These are phyloP conservation scores for Molossus alvarezi DNA, from an alignment of 2,797 vertebrate species.

Conservation along the genomic window DNA sequence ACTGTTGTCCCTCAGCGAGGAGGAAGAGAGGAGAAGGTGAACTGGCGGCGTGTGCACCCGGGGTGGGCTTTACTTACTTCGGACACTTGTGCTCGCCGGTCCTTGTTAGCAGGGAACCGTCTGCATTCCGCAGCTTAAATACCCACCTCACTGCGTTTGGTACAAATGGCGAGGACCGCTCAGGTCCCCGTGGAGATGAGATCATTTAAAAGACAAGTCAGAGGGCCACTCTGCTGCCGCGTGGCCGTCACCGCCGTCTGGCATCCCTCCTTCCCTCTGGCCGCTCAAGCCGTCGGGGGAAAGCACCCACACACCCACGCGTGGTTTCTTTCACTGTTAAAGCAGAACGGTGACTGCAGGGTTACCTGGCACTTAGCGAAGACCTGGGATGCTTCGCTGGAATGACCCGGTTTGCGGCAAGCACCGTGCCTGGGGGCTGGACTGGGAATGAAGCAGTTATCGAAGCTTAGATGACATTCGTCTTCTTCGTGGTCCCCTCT, in stretches of 20 bases:
- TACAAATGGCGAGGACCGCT: background rate
- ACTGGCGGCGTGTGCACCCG: background rate
- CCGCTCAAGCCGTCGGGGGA: background rate
- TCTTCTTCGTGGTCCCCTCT: background rate
- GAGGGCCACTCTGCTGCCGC: background rate
- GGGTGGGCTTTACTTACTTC: conserved; percentile 28
- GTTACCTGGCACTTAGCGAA: background rate
- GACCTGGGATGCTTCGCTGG: background rate
- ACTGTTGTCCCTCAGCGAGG: background rate
- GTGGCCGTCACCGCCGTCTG: accelerated
- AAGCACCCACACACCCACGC: background rate
- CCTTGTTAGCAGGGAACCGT: background rate
- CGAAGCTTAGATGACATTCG: background rate
- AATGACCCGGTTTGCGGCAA: background rate
- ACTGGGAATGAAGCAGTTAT: background rate
- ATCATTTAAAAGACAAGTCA: background rate
- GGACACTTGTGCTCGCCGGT: background rate
- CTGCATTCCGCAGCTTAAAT: background rate
- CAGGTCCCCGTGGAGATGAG: background rate
- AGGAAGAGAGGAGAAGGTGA: background rate
- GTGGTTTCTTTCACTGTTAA: background rate
- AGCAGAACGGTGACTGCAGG: background rate
- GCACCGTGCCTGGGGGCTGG: background rate
- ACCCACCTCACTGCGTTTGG: background rate
- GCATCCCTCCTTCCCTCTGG: background rate